These are phyloP conservation scores for Serinus canaria DNA, from an alignment of 2,113 vertebrate species.

Conservation along the genomic window DNA sequence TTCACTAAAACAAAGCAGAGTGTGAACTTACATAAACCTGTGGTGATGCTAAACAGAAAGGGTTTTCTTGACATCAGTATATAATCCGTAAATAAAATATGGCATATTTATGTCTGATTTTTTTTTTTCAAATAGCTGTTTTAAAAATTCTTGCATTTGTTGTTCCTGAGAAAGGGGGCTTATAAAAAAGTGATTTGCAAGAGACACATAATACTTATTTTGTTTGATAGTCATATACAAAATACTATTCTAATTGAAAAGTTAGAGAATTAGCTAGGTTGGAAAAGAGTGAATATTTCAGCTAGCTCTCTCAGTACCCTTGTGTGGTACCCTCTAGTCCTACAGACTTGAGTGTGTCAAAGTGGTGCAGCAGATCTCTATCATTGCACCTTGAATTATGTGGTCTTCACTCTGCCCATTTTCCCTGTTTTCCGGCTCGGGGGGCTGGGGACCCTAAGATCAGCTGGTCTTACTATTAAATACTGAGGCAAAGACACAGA, in stretches of 20 bases:
- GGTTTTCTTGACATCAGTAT: background rate
- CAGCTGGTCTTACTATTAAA: background rate
- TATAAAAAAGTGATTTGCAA: background rate
- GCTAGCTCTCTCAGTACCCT: background rate
- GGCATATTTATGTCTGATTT: background rate
- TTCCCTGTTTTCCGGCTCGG: background rate
- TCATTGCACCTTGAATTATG: background rate
- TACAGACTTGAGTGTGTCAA: background rate
- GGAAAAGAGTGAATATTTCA: background rate
- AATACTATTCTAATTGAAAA: background rate
- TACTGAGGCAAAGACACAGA: background rate
- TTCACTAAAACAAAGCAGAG: background rate
- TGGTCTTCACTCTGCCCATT: background rate
- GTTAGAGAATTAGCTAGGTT: background rate
- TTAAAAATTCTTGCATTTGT: background rate
- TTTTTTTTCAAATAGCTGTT: background rate
- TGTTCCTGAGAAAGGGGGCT: background rate
- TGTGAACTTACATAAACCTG: background rate
- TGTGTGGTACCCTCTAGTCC: background rate
- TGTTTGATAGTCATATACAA: background rate
- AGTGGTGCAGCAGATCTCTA: rapidly evolving
- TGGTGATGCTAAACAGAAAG: background rate
- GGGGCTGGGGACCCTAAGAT: background rate
- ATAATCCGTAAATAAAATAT: background rate
- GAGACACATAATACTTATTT: background rate